Evolutionary conservation across 2,113 vertebrate genomes (phyloP).

Genomic region (Gadus chalcogrammus): DNA sequence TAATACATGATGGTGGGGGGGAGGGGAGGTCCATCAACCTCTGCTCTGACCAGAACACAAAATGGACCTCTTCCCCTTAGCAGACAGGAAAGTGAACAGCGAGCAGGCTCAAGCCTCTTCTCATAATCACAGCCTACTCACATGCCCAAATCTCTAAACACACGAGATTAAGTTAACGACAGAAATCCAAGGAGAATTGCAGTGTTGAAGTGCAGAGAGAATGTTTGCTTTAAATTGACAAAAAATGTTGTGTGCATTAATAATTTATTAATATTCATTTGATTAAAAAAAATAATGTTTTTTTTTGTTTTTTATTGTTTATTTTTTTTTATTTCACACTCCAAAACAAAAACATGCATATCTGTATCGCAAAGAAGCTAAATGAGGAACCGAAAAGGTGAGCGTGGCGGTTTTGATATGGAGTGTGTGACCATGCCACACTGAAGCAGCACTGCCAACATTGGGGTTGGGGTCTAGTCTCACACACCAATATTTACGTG

Average conservation of each 20-base stretch:
- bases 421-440: conserved; percentile 76
- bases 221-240: too few species aligned
- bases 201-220: not conserved
- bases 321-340: not conserved
- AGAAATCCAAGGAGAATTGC: conserved; percentile 1
- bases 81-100: conserved; percentile 60
- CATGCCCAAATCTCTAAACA: conserved; percentile 11
- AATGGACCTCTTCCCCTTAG: conserved; percentile 51
- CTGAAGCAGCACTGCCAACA: conserved; percentile 99
- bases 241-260: too few species aligned
- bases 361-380: conserved; percentile 19
- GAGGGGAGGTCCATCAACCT: conserved; percentile 27
- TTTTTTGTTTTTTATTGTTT: too few species aligned
- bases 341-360: conserved; percentile 14
- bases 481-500: conserved; percentile 99
- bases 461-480: conserved; percentile 86
- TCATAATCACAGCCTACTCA: conserved; percentile 39
- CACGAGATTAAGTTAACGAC: conserved; percentile 17
- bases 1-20: conserved; percentile 11
- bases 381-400: conserved; percentile 6
- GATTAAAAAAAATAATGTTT: not conserved
- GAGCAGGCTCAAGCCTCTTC: conserved; percentile 46
- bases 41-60: conserved; percentile 49
- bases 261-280: too few species aligned
- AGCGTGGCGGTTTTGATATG: conserved; percentile 39